phyloP scores from a whole-genome alignment of 2,888 invertebrate species.

The Eupeodes luniger region DNA sequence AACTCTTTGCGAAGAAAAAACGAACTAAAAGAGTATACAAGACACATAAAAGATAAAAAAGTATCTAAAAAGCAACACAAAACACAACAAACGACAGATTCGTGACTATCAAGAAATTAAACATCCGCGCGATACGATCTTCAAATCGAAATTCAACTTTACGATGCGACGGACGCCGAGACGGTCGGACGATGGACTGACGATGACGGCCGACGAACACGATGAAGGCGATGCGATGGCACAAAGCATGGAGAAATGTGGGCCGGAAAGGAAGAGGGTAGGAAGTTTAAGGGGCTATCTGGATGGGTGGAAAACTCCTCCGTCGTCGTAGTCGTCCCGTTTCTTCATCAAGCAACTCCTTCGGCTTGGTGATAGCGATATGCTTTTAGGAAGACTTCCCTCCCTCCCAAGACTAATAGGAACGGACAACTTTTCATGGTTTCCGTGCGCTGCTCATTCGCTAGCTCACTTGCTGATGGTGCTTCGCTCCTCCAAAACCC shows the following conservation, averaged over 20 bases:
- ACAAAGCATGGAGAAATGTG: neutral
- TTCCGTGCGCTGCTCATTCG: conserved; percentile 42
- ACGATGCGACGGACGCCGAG: conserved; percentile 24
- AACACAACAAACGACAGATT: conserved; percentile 75
- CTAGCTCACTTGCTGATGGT: conserved; percentile 10
- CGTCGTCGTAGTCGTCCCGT: neutral
- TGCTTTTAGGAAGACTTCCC: conserved; percentile 13
- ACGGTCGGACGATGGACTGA: neutral
- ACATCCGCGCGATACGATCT: conserved; percentile 76
- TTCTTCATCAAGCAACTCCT: neutral
- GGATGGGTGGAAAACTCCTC: neutral
- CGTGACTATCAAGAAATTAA: conserved; percentile 76
- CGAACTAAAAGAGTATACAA: conserved; percentile 19
- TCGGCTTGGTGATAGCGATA: neutral
- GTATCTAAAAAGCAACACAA: conserved; percentile 52
- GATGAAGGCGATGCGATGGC: neutral
- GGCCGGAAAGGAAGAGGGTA: neutral
- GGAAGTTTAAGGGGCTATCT: conserved; percentile 15
- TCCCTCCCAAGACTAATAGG: conserved; percentile 2
- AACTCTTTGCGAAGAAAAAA: conserved; percentile 32
- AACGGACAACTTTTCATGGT: conserved; percentile 69
- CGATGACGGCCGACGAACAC: neutral
- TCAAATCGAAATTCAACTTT: conserved; percentile 76
- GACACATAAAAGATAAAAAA: conserved; percentile 50
- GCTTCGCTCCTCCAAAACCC: neutral